Base-by-base conservation (phyloP, 2,797 vertebrate species). In the Nannoperca obscura region DNA sequence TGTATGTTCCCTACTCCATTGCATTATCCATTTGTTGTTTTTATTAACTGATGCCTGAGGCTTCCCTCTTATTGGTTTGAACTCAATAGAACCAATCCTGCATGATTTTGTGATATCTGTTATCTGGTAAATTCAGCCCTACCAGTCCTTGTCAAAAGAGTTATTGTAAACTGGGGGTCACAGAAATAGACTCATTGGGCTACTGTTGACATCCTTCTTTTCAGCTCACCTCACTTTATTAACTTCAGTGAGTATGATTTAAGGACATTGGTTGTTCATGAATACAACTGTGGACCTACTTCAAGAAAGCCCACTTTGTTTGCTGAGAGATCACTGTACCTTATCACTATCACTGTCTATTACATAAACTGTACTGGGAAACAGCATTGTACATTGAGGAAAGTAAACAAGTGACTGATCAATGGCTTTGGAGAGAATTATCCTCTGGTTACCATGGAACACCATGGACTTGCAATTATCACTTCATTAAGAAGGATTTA, bases 91-190 rank as follows among this genome's bases (percentile, higher is more conserved):
- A 67, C 44, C 71, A 70, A 22, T 64, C 89, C 80, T 76, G 92
- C 91, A 92, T 88, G 92, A 12, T 81, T 22, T 71, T 75, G 22
- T 80, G 36, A 63, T 68, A 60, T 71, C 58, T 83, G 60, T 74
- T 64, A 27, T 27, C 13, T 77, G 27, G n/a, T 76, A 64, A 78
- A 5, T 66, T 49, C 49, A 57, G 20, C 14, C 68, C 52, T 24
- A 24, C 22, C 40, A 32, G 15, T 62, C 68, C 77, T 74, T 71
- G 71, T 84, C 52, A 54, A 84, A 80, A 49, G 52, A 59, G 42
- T 82, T 59, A 7, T 82, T 68, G 30, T 54, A 75, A 66, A 61
- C 36, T 24, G 3, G 17, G 20, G 13, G 22, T 73, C 50, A 54
- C 46, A 76, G 50, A 65, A 62, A 59, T 65, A 68, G 65, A 87